Percentiles rank a stretch among this genome's conserved stretches.
phyloP scores from a whole-genome alignment of 37 sponge, comb jelly and placozoan species.

The Tethya wilhelma region DNA sequence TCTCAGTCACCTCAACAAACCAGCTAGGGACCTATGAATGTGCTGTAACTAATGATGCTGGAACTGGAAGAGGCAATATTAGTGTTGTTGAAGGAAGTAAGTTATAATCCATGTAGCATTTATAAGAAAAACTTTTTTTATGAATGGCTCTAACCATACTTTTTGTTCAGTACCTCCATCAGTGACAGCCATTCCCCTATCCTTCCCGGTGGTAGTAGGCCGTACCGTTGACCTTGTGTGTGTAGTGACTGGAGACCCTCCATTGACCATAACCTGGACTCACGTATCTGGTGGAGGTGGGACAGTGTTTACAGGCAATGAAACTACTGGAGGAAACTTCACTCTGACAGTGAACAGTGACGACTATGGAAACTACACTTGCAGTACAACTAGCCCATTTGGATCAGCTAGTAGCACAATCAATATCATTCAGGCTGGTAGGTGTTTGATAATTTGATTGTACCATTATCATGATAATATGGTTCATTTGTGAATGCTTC shows the following conservation, averaged over 20 bases:
- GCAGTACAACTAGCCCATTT: slow-evolving; percentile 11
- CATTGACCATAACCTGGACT: no score
- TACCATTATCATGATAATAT: no score
- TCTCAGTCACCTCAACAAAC: not conserved
- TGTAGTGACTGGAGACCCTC: not conserved
- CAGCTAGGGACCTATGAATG: no score
- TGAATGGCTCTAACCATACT: not conserved
- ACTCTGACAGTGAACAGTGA: not conserved
- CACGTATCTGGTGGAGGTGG: no score
- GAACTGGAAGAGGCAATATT: not conserved
- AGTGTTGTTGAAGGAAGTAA: slow-evolving; percentile 8
- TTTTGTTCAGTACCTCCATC: not conserved
- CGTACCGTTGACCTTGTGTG: not conserved
- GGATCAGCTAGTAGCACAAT: not conserved
- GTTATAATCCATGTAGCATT: no score
- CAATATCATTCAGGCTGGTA: slow-evolving; percentile 8
- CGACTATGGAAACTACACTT: slow-evolving; percentile 39
- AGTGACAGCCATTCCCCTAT: not conserved
- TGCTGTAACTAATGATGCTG: no score
- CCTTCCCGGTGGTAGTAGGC: not conserved
- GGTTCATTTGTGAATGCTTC: not conserved
- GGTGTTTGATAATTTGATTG: no score
- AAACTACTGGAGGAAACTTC: no score
- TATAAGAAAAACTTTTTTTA: not conserved
- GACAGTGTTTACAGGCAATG: no score